phyloP scores from a whole-genome alignment of 2,888 invertebrate genomes.

The Pachymerium ferrugineum region DNA sequence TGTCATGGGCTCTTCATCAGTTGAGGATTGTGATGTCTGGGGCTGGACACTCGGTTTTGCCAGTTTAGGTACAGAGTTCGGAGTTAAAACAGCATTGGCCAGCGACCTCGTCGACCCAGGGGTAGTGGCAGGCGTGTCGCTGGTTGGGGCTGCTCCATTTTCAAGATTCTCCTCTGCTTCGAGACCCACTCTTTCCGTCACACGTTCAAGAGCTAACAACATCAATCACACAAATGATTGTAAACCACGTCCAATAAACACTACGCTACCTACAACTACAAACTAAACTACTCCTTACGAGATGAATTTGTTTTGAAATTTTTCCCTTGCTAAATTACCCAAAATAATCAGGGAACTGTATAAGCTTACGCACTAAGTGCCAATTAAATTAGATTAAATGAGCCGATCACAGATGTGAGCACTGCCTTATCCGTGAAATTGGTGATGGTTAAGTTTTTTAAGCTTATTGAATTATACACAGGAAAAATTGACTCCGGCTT shows the following conservation, averaged over 20 bases:
- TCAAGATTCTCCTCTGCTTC: neutral
- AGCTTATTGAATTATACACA: too few relatives aligned
- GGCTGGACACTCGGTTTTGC: neutral
- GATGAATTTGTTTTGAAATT: too few relatives aligned
- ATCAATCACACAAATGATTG: neutral
- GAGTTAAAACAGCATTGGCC: neutral
- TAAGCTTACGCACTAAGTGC: too few relatives aligned
- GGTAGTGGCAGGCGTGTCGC: slow-evolving; percentile 1
- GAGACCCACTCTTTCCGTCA: slow-evolving; percentile 1
- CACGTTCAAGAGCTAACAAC: slow-evolving; percentile 3
- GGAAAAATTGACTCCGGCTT: too few relatives aligned
- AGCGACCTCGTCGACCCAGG: slow-evolving; percentile 23
- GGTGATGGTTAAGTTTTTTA: too few relatives aligned
- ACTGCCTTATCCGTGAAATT: too few relatives aligned
- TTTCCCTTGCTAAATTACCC: too few relatives aligned
- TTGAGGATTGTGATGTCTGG: slow-evolving; percentile 15
- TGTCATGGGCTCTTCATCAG: slow-evolving; percentile 23
- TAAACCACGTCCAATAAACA: neutral
- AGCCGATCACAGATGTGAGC: too few relatives aligned
- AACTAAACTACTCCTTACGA: too few relatives aligned
- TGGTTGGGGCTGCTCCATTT: neutral
- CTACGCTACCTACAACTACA: too few relatives aligned
- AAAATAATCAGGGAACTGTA: too few relatives aligned
- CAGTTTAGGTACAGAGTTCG: slow-evolving; percentile 16
- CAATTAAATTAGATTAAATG: too few relatives aligned